phyloP scores from a whole-genome alignment of 2,113 vertebrate species.

The Cichladusa arquata region DNA sequence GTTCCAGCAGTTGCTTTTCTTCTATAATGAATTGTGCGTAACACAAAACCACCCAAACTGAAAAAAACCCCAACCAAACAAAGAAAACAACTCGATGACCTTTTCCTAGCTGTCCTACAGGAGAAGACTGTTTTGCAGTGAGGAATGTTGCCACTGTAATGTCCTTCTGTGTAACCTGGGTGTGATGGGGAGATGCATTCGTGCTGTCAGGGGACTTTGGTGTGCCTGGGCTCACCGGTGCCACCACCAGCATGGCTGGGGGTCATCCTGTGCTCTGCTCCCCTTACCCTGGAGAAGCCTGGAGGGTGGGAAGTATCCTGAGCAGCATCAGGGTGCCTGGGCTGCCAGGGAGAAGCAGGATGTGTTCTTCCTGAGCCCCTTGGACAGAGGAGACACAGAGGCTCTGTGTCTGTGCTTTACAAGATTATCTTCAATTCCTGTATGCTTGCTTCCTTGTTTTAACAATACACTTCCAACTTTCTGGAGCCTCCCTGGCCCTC shows the following conservation, averaged over 20 bases:
- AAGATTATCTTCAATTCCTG: background rate
- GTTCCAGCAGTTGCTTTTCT: background rate
- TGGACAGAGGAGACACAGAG: rapidly evolving
- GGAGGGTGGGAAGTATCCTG: too few species aligned
- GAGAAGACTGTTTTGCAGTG: background rate
- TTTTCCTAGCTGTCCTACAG: background rate
- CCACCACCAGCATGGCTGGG: background rate
- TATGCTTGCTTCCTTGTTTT: background rate
- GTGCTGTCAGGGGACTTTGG: background rate
- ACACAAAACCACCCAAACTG: background rate
- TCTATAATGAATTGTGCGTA: background rate
- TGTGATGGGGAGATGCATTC: rapidly evolving
- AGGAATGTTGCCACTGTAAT: background rate
- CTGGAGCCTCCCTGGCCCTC: background rate
- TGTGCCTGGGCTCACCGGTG: background rate
- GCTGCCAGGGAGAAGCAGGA: background rate
- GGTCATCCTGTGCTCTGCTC: rapidly evolving
- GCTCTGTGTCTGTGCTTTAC: background rate
- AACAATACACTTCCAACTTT: background rate
- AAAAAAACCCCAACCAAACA: background rate
- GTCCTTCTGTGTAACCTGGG: rapidly evolving
- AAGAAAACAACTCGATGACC: rapidly evolving
- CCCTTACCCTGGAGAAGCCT: background rate
- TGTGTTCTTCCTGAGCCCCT: background rate
- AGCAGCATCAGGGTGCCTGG: background rate